A percentile compares a stretch with the other conserved stretches of the same genome.
These are phyloP conservation scores for Oncorhynchus mykiss DNA, from an alignment of 2,113 vertebrate species.

Conservation along the genomic window DNA sequence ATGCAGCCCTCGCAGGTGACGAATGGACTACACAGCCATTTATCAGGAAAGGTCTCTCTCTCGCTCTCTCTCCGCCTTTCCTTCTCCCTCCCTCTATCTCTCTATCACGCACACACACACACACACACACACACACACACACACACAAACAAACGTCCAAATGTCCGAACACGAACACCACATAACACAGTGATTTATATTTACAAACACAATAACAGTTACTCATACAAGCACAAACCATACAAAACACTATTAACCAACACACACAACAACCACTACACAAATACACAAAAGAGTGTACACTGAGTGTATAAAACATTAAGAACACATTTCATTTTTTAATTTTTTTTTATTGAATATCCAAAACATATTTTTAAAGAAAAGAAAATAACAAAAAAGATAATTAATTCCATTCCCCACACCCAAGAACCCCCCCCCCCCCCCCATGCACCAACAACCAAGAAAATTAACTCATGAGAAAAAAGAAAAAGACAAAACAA, in stretches of 20 bases:
- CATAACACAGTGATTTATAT: background rate
- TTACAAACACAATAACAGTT: background rate
- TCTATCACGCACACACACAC: too few species aligned
- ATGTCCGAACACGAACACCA: slow-evolving; percentile 6
- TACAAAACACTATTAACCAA: slow-evolving; percentile 1
- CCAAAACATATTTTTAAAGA: too few species aligned
- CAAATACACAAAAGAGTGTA: background rate
- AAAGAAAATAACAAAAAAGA: too few species aligned
- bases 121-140: slow-evolving; percentile 6
- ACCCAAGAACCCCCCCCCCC: too few species aligned
- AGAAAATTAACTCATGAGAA: too few species aligned
- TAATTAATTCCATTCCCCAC: too few species aligned
- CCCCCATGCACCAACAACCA: too few species aligned
- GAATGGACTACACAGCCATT: slow-evolving; percentile 35
- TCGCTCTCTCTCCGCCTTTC: background rate
- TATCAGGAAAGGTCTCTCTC: slow-evolving; percentile 25
- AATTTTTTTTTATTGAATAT: too few species aligned
- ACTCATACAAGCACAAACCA: background rate
- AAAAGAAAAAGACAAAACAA: too few species aligned
- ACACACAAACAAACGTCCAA: slow-evolving; percentile 16
- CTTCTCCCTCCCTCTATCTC: too few species aligned
- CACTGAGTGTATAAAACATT: too few species aligned
- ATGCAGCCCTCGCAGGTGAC: slow-evolving; percentile 42
- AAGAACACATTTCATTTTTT: too few species aligned
- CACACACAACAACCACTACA: background rate